A percentile compares a stretch with the other conserved stretches of the same genome.
Evolutionary conservation across 2,113 vertebrate species (phyloP).

Genomic region (Myotis davidii): DNA sequence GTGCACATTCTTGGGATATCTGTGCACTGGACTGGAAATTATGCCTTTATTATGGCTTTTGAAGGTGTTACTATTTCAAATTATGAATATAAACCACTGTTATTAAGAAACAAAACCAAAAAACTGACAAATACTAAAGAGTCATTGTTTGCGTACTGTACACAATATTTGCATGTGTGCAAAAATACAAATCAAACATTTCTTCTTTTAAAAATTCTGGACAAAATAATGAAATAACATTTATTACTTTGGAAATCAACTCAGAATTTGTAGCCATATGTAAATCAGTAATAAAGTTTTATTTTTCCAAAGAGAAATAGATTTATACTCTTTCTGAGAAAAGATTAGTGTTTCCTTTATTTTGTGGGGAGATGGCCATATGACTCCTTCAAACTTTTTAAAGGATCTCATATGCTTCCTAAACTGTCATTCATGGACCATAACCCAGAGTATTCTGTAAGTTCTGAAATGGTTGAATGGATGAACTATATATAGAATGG

Average conservation of each 20-base stretch:
- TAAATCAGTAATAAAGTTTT: not conserved
- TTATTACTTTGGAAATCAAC: slow-evolving; percentile 33
- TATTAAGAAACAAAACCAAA: slow-evolving; percentile 70
- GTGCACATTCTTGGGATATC: slow-evolving; percentile 70
- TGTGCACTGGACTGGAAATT: slow-evolving; percentile 82
- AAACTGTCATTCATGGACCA: not conserved
- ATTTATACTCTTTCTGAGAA: not conserved
- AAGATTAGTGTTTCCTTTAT: not conserved
- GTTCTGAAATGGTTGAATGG: not conserved
- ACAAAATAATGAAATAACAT: not conserved
- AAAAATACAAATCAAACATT: not conserved
- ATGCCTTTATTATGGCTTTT: slow-evolving; percentile 80
- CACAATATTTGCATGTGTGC: slow-evolving; percentile 15
- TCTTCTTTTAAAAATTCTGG: slow-evolving; percentile 32
- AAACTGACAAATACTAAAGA: slow-evolving; percentile 35
- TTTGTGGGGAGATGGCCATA: not conserved
- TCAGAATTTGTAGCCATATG: not conserved
- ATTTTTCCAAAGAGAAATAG: not conserved
- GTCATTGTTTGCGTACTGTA: slow-evolving; percentile 19
- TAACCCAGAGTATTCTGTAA: not conserved
- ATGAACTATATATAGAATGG: not conserved
- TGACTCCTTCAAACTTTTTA: not conserved
- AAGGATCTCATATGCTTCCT: not conserved
- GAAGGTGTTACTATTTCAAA: slow-evolving; percentile 76
- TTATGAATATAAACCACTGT: slow-evolving; percentile 59